Conservation (phyloP, 2,113 vertebrate genomes). For the Plotosus lineatus region DNA sequence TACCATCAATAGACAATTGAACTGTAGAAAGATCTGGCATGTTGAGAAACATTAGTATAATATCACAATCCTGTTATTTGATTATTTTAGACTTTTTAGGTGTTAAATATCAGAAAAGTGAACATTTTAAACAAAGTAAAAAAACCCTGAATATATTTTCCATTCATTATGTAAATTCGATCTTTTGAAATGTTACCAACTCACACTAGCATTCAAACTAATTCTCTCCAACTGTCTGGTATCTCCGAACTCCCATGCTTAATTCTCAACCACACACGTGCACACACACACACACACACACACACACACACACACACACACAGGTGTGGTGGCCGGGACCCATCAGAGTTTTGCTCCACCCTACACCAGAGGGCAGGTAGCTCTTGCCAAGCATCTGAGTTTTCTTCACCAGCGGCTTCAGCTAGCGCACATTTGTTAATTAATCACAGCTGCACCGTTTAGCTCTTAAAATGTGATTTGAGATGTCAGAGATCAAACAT, state of each 20-base stretch:
- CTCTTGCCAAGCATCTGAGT: slow-evolving; percentile 35
- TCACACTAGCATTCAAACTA: background rate
- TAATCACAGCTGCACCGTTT: slow-evolving; percentile 52
- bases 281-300: slow-evolving; percentile 42
- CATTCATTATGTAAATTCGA: background rate
- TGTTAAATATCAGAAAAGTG: slow-evolving; percentile 5
- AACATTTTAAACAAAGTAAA: background rate
- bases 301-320: slow-evolving; percentile 27
- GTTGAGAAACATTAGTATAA: background rate
- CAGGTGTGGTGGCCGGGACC: slow-evolving; percentile 28
- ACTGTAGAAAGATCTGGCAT: background rate
- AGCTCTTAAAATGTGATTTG: slow-evolving; percentile 47
- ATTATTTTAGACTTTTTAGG: slow-evolving; percentile 11
- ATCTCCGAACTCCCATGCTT: background rate
- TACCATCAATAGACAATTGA: background rate
- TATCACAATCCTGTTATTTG: background rate
- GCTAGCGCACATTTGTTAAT: slow-evolving; percentile 35
- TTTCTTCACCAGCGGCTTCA: slow-evolving; percentile 43
- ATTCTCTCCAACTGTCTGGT: background rate
- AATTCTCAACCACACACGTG: background rate
- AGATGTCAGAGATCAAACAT: slow-evolving; percentile 54
- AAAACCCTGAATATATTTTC: background rate
- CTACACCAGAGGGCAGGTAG: slow-evolving; percentile 25
- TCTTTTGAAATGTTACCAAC: background rate
- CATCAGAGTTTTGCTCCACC: slow-evolving; percentile 42